These are phyloP conservation scores for Sarcophaga rosellei DNA, from an alignment of 2,888 invertebrate species.

Conservation along the genomic window DNA sequence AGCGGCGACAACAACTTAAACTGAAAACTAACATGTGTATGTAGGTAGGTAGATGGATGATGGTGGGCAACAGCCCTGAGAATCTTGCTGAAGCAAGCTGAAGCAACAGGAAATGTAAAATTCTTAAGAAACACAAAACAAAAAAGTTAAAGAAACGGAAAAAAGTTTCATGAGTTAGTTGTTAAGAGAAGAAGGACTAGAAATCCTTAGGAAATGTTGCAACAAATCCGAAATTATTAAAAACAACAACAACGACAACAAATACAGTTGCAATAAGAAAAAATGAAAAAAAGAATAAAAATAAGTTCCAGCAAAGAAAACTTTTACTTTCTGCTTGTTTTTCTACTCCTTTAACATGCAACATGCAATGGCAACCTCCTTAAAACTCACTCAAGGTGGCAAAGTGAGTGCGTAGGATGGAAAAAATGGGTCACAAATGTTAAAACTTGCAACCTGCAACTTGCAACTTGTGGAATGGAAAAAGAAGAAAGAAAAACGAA, in stretches of 20 bases:
- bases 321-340: background rate
- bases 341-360: background rate
- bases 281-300: background rate
- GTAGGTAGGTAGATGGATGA: too few relatives aligned
- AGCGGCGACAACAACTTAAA: background rate
- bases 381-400: background rate
- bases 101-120: constrained; percentile 23
- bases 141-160: background rate
- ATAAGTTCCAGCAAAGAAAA: background rate
- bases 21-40: background rate
- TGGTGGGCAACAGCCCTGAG: background rate
- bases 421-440: too few relatives aligned
- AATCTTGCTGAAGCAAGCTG: background rate
- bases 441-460: too few relatives aligned
- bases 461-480: too few relatives aligned
- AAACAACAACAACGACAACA: too few relatives aligned
- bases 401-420: background rate
- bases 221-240: constrained; percentile 50
- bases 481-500: background rate
- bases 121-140: background rate
- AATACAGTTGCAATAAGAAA: background rate
- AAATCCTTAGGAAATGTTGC: constrained; percentile 37
- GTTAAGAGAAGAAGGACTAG: background rate
- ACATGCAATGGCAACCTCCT: background rate
- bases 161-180: too few relatives aligned